Conservation (phyloP, 1,140 invertebrate genomes). For the Lycorma delicatula region DNA sequence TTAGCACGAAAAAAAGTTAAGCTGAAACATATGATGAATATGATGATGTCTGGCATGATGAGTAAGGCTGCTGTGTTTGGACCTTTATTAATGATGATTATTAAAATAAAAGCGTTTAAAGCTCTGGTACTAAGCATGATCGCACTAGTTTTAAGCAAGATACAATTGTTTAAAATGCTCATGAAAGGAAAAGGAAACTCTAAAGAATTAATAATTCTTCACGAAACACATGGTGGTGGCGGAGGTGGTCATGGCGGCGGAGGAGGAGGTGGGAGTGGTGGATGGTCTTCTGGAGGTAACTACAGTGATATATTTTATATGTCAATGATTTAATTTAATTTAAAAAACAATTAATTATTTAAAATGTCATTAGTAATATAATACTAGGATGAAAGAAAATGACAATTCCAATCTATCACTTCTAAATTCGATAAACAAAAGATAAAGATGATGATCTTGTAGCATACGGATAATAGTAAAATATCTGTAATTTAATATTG, state of each 20-base stretch:
- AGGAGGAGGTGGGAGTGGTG: neutral
- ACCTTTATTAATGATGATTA: conserved; percentile 22
- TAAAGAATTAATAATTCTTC: neutral
- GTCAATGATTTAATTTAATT: no score
- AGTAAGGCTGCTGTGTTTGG: conserved; percentile 23
- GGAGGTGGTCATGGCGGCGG: neutral
- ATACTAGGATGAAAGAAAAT: no score
- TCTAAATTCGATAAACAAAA: no score
- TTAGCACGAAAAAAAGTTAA: conserved; percentile 6
- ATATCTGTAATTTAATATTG: no score
- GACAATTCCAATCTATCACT: no score
- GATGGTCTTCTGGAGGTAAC: conserved; percentile 1
- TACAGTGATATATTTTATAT: no score
- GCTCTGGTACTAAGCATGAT: conserved; percentile 22
- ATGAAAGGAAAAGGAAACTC: conserved; percentile 16
- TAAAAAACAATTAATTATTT: no score
- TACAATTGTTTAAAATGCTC: conserved; percentile 19
- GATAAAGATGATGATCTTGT: no score
- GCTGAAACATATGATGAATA: conserved; percentile 24
- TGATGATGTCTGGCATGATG: conserved; percentile 24
- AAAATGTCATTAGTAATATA: no score
- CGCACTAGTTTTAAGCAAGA: conserved; percentile 17
- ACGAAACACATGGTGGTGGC: conserved; percentile 9
- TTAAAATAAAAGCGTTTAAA: conserved; percentile 25
- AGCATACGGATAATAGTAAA: no score